These are phyloP conservation scores for Cerastis rubricosa DNA, from an alignment of 2,888 invertebrate genomes.

Conservation along the genomic window DNA sequence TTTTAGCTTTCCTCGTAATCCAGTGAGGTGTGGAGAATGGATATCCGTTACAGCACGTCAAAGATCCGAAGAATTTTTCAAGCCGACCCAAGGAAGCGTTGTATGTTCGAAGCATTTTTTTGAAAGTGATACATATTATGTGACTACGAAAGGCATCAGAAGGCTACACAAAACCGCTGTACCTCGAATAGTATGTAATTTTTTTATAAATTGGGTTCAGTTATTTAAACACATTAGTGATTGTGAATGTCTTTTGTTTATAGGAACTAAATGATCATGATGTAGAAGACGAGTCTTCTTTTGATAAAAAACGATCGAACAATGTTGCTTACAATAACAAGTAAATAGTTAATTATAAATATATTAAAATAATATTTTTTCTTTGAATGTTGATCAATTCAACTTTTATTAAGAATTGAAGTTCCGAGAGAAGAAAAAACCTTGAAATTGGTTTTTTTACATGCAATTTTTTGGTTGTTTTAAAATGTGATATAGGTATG, in stretches of 20 bases:
- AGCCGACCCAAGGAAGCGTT: no score
- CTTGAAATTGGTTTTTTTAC: no score
- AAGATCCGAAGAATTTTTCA: not conserved
- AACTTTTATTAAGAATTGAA: no score
- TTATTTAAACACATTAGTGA: not conserved
- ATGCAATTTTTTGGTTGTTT: not conserved
- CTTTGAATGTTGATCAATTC: no score
- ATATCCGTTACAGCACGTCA: not conserved
- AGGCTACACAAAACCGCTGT: not conserved
- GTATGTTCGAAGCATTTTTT: no score
- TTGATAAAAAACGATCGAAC: constrained; percentile 1
- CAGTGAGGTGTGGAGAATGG: constrained; percentile 3
- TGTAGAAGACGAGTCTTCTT: not conserved
- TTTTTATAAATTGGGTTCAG: not conserved
- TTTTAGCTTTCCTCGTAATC: constrained; percentile 23
- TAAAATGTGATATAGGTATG: no score
- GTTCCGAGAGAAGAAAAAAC: no score
- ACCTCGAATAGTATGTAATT: not conserved
- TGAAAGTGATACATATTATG: no score
- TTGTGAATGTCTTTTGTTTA: not conserved
- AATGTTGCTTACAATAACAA: not conserved
- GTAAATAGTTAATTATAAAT: not conserved
- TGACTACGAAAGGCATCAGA: not conserved
- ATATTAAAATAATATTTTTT: no score
- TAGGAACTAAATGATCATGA: not conserved